phyloP scores from a whole-genome alignment of 2,888 invertebrate genomes.

The Argynnis bischoffii region DNA sequence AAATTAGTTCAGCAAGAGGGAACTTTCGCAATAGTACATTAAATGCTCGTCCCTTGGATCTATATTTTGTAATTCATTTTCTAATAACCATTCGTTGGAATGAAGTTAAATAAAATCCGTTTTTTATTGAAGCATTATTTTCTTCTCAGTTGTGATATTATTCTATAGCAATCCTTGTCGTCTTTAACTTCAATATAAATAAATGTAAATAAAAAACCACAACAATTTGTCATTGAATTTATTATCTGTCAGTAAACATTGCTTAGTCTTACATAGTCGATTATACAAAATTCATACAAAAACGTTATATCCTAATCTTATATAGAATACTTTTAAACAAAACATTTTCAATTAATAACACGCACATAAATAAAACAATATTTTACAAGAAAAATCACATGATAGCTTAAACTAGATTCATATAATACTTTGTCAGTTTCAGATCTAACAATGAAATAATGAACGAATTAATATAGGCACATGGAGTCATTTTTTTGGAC shows the following conservation, averaged over 20 bases:
- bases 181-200: background rate
- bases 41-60: too few species aligned
- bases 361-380: conserved; percentile 1
- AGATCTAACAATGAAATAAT: background rate
- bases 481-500: too few species aligned
- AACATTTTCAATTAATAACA: conserved; percentile 7
- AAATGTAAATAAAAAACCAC: background rate
- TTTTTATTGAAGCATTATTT: too few species aligned
- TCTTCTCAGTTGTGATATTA: too few species aligned
- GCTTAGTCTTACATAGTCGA: conserved; percentile 22
- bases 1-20: too few species aligned
- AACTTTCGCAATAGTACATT: too few species aligned
- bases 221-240: conserved; percentile 20
- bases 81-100: too few species aligned
- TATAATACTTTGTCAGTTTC: conserved; percentile 35
- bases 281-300: conserved; percentile 32
- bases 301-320: conserved; percentile 13
- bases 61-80: too few species aligned
- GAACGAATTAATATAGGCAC: background rate
- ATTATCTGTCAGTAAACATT: conserved; percentile 24
- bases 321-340: conserved; percentile 12
- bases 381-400: conserved; percentile 21
- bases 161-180: background rate
- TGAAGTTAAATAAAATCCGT: too few species aligned
- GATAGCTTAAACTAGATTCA: conserved; percentile 17